Base-by-base conservation (phyloP, 1,140 invertebrate species). In the Pomacea maculata region DNA sequence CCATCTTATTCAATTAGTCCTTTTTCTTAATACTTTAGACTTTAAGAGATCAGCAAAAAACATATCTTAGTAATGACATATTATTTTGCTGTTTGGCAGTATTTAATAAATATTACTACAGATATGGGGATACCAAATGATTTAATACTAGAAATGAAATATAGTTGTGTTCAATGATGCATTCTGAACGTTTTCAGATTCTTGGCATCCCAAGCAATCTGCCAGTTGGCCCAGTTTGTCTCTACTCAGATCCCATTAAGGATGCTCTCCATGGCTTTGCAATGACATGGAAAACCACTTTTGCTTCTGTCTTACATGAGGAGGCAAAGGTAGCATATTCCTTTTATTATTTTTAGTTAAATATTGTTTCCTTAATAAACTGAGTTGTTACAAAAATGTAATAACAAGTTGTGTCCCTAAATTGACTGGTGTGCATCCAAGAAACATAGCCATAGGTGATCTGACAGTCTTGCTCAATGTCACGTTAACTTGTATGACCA, bases 211-310 rank as follows among this genome's bases (percentile, higher is more conserved):
- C 90, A 15, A 80, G 85, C 12, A 75, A 81, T 4, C 80, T 91
- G 12, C 86, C 87, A 17, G 86, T 90, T 21, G 91, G 91, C 21
- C 87, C 89, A 14, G 86, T 91, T 14, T 89, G 86, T 81, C 78
- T 92, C 10, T 83, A 88, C 21, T 90, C 90, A 5, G 88, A 89
- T 76, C 89, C 90, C 14, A 89, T 92, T 70, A 89, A 88, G 79
- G 86, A 91, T 84, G 88, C 90, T n/a, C 84, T 92, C 34, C 89
- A 90, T 84, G 89, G 90, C 6, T 91, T 92, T 85, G 86, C 90
- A 75, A 88, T 91, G 85, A 88, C 88, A 7, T 92, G 90, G 90
- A 92, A 92, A 82, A 90, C 87, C 55, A 87, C 89, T 75, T 91
- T 90, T 88, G 91, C 91, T 8, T 89, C 88, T 45, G 85, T 90